Base-by-base conservation (phyloP, 2,797 vertebrate species). In the Acestrorhynchus altus region DNA sequence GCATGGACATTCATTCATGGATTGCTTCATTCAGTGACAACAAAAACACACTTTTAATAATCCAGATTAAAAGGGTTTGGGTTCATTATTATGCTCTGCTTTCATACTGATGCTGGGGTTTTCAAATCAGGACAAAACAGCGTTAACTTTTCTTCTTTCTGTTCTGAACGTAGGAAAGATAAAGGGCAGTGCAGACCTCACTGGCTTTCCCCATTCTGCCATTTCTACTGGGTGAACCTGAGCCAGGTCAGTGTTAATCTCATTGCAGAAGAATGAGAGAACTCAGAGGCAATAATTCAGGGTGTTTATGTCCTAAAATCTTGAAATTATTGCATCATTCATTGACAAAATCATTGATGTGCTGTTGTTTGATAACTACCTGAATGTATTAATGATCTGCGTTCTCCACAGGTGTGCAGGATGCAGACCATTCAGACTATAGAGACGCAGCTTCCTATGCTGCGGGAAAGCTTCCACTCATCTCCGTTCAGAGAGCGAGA, bases 381-480 rank as follows among this genome's bases (percentile, higher is more conserved):
- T 54, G 9, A 1, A 54, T 54, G 51, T 20, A n/a, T 13, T 16
- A 13, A 16, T 1, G 46, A 4, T 20, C 12, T 0, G 11, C 20
- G 5, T 22, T 20, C 63, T 65, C 18, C 0, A 10, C 42, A 35
- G 31, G 31, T 35, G 2, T 10, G 51, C 87, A 91, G 72, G 49
- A 95, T 94, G 96, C 92, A 95, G 78, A 90, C 91, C 22, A 90
- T 95, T 77, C 93, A 92, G 83, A 92, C 93, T 0, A 89, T 93
- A 20, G 94, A 95, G 87, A 93, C 89, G 63, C 87, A 95, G 79
- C 92, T 95, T 40, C 91, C 92, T 71, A 85, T 94, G 77, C 88
- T 92, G 28, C 91, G 92, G 76, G 94, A 95, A 87, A 91, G 74
- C 57, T 89, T 94, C 84, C 93, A 93, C 84, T 92, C 90, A 4